Conservation (phyloP, 2,797 vertebrate genomes). For the Percopsis omiscomaycus region DNA sequence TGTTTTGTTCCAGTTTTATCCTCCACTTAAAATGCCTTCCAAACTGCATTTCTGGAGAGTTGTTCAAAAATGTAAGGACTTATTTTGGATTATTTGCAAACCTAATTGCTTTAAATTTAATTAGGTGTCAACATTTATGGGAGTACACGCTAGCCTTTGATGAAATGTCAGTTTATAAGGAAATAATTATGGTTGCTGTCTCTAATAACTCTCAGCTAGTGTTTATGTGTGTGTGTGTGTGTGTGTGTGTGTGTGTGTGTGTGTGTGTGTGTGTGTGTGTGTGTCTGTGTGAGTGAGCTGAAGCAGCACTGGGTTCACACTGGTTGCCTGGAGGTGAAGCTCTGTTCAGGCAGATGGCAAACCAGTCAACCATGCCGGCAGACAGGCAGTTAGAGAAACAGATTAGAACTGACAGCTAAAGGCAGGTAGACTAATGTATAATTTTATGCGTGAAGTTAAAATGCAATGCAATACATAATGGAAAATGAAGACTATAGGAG, state of each 20-base stretch:
- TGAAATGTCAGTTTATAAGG: too few species aligned
- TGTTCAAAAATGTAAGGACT: too few species aligned
- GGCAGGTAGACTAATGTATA: background rate
- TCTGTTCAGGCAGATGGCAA: conserved; percentile 6
- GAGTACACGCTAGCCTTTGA: too few species aligned
- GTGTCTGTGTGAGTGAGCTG: conserved; percentile 1
- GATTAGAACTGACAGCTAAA: background rate
- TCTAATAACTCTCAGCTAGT: background rate
- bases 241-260: conserved; percentile 3
- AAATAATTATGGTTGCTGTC: background rate
- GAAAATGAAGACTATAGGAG: too few species aligned
- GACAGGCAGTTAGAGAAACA: conserved; percentile 2
- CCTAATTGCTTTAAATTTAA: too few species aligned
- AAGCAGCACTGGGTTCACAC: conserved; percentile 61
- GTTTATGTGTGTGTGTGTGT: background rate
- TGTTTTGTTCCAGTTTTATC: too few species aligned
- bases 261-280: conserved; percentile 5
- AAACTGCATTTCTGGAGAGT: too few species aligned
- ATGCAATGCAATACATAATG: too few species aligned
- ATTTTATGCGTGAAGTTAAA: too few species aligned
- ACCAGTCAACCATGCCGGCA: background rate
- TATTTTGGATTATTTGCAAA: too few species aligned
- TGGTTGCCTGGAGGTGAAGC: conserved; percentile 75
- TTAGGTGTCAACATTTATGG: too few species aligned
- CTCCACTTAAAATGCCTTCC: too few species aligned